Evolutionary conservation across 2,797 vertebrate genomes (phyloP).

Genomic region (Odontamblyopus lacepedii): DNA sequence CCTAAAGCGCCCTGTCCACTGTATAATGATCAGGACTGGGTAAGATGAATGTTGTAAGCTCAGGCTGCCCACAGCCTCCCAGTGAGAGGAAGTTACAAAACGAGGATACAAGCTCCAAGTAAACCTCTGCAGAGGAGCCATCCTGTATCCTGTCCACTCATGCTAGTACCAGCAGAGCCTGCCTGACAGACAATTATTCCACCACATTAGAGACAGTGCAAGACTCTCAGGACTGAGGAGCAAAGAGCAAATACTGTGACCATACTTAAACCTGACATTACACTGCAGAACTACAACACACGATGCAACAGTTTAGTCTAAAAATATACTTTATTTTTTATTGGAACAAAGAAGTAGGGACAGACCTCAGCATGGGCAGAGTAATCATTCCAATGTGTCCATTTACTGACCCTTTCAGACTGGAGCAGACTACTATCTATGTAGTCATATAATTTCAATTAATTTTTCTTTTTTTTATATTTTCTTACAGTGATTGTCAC

Average conservation of each 20-base stretch:
- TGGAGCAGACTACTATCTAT: too few species aligned
- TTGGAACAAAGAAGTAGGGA: too few species aligned
- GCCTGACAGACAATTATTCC: conserved; percentile 44
- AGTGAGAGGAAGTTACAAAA: conserved; percentile 54
- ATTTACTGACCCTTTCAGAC: not conserved
- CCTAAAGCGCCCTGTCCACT: conserved; percentile 71
- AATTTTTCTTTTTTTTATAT: too few species aligned
- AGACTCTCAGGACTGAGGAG: not conserved
- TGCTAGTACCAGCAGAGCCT: conserved; percentile 26
- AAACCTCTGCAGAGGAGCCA: conserved; percentile 41
- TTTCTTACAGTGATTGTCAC: too few species aligned
- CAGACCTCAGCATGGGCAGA: too few species aligned
- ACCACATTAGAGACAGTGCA: not conserved
- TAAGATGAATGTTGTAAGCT: conserved; percentile 75
- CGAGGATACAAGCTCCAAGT: conserved; percentile 48
- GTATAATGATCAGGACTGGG: conserved; percentile 74
- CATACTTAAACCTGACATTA: too few species aligned
- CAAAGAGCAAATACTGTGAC: not conserved
- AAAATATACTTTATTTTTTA: too few species aligned
- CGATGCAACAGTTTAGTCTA: too few species aligned
- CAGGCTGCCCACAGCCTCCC: conserved; percentile 50
- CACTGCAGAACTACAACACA: too few species aligned
- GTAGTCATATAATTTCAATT: too few species aligned
- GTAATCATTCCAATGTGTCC: not conserved
- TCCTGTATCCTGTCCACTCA: conserved; percentile 49